Evolutionary conservation across 1,140 invertebrate genomes (phyloP), one percentile per base, ranked within the genome.

Genomic region (Neodiprion virginianus): DNA sequence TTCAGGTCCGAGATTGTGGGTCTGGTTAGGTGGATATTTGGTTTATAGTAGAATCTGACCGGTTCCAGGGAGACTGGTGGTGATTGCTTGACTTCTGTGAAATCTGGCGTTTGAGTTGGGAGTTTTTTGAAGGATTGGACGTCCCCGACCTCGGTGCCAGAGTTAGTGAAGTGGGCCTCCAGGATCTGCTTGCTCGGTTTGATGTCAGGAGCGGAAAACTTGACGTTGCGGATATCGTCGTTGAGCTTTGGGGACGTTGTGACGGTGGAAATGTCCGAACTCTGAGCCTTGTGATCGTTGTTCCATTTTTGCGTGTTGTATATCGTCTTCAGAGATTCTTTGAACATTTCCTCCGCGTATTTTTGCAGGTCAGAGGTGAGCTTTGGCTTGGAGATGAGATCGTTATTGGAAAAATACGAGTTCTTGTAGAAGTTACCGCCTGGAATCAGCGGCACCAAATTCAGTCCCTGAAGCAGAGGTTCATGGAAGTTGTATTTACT

Each of bases 231-330:
- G n/a, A 89, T 47, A 53, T 88, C 85, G 28, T 81, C 80, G 48
- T 79, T 82, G 10, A 89, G 74, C 74, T 81, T 88, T 0, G 79
- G 78, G 1, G 85, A 50, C 8, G 87, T 84, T 0, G 74, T 83
- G 11, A 73, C 65, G 48, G 88, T 86, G 0, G 75, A 67, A 0
- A 78, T 48, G 48, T 79, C 85, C 1, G 81, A 78, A 70, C 79
- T 74, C 14, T 76, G 82, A 11, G 69, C 67, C 0, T 76, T 78
- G 1, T 72, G 69, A 72, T 89, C 87, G 14, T 83, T 87, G 68
- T 88, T 89, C 87, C 87, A 89, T 47, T 88, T 88, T 8, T 88
- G 87, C 0, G 87, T 83, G 48, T 85, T 88, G 66, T 89, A 88
- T 47, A 88, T 88, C 0, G 88, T 88, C 73, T 82, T 85, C 28